Conservation (phyloP, 2,797 vertebrate genomes). For the Cheirogaleus major region DNA sequence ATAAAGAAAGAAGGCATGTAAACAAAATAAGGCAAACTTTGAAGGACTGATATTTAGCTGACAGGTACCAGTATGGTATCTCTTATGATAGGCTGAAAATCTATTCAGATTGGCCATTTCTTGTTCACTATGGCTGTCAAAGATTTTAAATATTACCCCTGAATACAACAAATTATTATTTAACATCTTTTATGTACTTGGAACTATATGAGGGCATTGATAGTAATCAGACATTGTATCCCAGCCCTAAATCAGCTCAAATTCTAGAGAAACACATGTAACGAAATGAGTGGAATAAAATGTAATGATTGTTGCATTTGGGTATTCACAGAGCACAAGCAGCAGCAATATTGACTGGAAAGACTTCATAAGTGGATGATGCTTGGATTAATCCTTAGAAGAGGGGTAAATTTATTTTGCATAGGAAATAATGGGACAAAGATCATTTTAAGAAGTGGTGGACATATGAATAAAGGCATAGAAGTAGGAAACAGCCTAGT, state of each 20-base stretch:
- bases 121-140: not conserved
- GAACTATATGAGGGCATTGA: not conserved
- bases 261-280: constrained; percentile 4
- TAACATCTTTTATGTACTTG: not conserved
- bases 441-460: not conserved
- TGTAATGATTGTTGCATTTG: not conserved
- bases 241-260: not conserved
- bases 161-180: not conserved
- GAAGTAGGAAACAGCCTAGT: not conserved
- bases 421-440: not conserved
- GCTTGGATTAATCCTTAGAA: not conserved
- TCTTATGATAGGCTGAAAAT: not conserved
- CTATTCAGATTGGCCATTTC: not conserved
- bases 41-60: not conserved
- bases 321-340: not conserved
- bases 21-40: not conserved
- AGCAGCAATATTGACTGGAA: not conserved
- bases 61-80: not conserved
- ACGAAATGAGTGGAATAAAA: not conserved
- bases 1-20: not conserved
- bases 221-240: not conserved
- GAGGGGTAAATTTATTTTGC: not conserved
- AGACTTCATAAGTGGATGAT: not conserved
- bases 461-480: not conserved
- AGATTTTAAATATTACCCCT: not conserved